Conservation (phyloP, 2,797 vertebrate genomes). For the Brachyrhaphis roseni region DNA sequence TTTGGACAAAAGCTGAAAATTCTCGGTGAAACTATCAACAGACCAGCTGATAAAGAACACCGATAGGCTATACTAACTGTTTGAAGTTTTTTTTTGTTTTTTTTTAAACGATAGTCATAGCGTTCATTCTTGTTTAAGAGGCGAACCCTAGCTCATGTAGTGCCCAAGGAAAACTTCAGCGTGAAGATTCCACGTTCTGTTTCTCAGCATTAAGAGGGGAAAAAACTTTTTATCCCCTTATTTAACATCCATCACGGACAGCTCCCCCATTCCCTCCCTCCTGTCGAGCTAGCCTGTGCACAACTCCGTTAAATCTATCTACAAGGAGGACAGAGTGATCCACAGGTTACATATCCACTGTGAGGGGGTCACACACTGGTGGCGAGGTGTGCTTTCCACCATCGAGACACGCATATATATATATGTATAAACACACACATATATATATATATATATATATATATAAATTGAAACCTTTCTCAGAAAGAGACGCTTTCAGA, state of each 20-base stretch:
- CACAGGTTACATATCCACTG: constrained; percentile 65
- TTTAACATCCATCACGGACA: constrained; percentile 71
- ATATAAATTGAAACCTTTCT: constrained; percentile 36
- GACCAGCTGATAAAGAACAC: constrained; percentile 69
- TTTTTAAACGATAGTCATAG: constrained; percentile 68
- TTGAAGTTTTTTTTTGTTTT: constrained; percentile 74
- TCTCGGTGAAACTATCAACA: constrained; percentile 81
- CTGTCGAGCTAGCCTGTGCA: constrained; percentile 66
- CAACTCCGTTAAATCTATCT: constrained; percentile 80
- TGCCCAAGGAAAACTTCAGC: constrained; percentile 88
- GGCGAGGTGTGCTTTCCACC: constrained; percentile 38
- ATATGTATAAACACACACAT: neutral
- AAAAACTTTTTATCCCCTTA: constrained; percentile 76
- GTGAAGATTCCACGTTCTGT: constrained; percentile 81
- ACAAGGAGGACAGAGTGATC: constrained; percentile 51
- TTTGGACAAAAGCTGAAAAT: constrained; percentile 65
- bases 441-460: constrained; percentile 1
- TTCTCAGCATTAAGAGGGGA: constrained; percentile 87
- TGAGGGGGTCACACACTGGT: constrained; percentile 44
- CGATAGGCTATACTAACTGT: constrained; percentile 87
- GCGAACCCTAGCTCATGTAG: constrained; percentile 90
- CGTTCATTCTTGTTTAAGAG: constrained; percentile 89
- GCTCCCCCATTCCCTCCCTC: constrained; percentile 72
- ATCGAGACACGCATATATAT: constrained; percentile 32
- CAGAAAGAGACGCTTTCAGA: constrained; percentile 48